Conservation (phyloP, 2,888 invertebrate species). For the Adela reaumurella region DNA sequence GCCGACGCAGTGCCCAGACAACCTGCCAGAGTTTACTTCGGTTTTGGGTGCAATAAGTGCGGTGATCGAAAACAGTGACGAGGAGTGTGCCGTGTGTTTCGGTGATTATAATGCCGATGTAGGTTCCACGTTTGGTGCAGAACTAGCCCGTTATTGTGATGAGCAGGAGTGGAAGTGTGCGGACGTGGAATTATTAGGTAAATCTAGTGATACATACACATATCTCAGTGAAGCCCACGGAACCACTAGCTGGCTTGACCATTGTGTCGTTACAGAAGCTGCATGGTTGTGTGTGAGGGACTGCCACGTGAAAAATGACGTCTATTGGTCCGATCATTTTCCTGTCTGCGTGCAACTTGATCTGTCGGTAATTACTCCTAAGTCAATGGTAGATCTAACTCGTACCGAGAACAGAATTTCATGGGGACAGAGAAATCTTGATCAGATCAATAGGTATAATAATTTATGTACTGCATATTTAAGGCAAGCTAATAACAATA, state of each 20-base stretch:
- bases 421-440: neutral
- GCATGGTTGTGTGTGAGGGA: neutral
- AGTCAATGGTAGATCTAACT: neutral
- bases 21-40: conserved; percentile 8
- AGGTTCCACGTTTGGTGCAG: neutral
- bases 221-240: neutral
- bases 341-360: neutral
- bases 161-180: neutral
- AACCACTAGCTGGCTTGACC: neutral
- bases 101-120: neutral
- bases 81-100: neutral
- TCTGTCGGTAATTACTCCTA: neutral
- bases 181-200: neutral
- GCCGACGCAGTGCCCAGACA: conserved; percentile 13
- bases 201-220: neutral
- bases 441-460: neutral
- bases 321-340: neutral
- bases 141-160: neutral
- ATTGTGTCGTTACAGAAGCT: neutral
- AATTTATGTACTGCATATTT: neutral
- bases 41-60: neutral
- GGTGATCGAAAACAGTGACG: neutral
- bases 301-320: neutral
- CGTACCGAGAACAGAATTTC: neutral
- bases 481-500: neutral